Evolutionary conservation across 2,113 vertebrate genomes (phyloP).

Genomic region (Eolophus roseicapilla): DNA sequence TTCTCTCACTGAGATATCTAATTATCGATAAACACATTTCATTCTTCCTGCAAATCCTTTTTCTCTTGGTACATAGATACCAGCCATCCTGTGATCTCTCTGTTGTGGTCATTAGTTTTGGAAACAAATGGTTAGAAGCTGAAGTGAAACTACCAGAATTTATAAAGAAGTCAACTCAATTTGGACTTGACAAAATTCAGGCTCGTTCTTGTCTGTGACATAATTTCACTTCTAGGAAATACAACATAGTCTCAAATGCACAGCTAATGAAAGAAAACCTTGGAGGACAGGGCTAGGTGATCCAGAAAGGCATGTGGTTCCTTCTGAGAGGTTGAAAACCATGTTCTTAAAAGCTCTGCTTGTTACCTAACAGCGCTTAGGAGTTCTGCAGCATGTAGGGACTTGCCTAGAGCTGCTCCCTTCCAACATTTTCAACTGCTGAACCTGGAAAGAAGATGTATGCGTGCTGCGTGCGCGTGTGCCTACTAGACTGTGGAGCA

Average conservation of each 20-base stretch:
- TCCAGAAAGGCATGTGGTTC: not conserved
- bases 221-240: not conserved
- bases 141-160: not conserved
- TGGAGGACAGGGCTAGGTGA: not conserved
- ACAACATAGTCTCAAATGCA: not conserved
- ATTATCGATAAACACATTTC: not conserved
- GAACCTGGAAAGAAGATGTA: not conserved
- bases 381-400: slow-evolving; percentile 29
- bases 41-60: not conserved
- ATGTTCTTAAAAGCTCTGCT: slow-evolving; percentile 50
- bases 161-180: not conserved
- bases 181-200: not conserved
- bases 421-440: slow-evolving; percentile 47
- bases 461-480: not conserved
- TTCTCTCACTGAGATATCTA: not conserved
- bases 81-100: not conserved
- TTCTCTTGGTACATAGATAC: not conserved
- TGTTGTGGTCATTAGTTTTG: not conserved
- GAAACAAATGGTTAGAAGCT: not conserved
- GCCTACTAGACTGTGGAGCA: not conserved
- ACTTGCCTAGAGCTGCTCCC: slow-evolving; percentile 56
- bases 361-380: not conserved
- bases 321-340: slow-evolving; percentile 21
- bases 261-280: not conserved
- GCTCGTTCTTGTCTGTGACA: not conserved